Percentiles rank a stretch among this genome's conserved stretches.
phyloP scores from a whole-genome alignment of 2,797 vertebrate species.

The Lacerta viridis region DNA sequence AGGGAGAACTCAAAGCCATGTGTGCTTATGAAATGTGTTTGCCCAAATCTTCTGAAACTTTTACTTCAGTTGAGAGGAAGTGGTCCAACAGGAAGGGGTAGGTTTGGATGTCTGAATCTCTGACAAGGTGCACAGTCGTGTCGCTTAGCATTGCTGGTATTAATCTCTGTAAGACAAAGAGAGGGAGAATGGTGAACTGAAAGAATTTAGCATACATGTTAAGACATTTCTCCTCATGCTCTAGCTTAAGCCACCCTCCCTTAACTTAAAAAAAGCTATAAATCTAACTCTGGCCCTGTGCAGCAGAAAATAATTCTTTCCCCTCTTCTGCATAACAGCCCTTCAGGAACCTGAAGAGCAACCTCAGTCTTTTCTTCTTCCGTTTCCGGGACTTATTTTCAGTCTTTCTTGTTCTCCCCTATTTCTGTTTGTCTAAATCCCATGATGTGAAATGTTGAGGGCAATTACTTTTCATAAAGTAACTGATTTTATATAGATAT shows the following conservation, averaged over 20 bases:
- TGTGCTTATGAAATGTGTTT: background rate
- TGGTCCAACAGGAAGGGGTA: background rate
- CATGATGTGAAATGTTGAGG: no score
- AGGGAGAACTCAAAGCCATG: background rate
- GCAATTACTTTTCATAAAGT: no score
- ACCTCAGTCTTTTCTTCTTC: no score
- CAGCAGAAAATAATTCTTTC: no score
- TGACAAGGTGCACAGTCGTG: background rate
- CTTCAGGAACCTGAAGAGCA: no score
- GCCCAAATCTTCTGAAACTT: background rate
- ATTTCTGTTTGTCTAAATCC: no score
- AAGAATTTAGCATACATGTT: background rate
- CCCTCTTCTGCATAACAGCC: no score
- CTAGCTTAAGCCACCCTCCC: background rate
- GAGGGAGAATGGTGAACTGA: background rate
- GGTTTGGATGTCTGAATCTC: accelerated
- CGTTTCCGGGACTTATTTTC: no score
- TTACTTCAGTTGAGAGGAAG: slow-evolving; percentile 20
- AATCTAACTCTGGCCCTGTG: background rate
- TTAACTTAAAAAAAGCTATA: background rate
- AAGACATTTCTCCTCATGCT: background rate
- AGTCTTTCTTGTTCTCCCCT: no score
- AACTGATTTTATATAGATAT: no score
- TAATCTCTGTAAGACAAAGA: slow-evolving; percentile 44
- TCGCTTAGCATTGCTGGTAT: accelerated